Base-by-base conservation (phyloP, 2,888 invertebrate genomes). In the Netelia inedita region DNA sequence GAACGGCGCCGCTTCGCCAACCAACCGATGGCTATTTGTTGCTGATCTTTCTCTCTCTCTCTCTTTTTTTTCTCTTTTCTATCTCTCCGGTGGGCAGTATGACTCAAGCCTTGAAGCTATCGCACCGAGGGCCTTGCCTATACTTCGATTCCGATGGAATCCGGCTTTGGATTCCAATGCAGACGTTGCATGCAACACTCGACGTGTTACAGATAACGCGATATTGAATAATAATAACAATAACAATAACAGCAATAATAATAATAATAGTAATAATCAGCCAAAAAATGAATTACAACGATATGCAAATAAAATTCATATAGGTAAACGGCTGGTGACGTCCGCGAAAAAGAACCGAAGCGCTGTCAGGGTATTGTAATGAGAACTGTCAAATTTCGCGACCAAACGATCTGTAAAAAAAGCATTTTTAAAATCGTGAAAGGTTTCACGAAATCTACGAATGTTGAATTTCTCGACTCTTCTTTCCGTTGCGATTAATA, bases 1-100 rank as follows among this genome's bases (percentile, higher is more conserved):
- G 82, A 82, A 85, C 79, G 79, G 53, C 82, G 79, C 79, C 71
- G 74, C 79, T 72, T 75, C 82, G 85, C 75, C 82, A 79, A 79
- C 82, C 82, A 79, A 79, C 79, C 65, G 65, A 82, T 75, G 82
- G 79, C 78, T 74, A 74, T 68, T 23, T n/a, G 57, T 68, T 59
- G 43, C 55, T 55, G 50, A n/a, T 6, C 65, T 43, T 14, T 14
- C 14, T 57, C 21, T 57, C 55, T 55, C 55, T 55, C 16, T 55
- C 19, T 19, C 19, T 55, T 55, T 6, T 50, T n/a, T 50, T 10
- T 50, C 14, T 50, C 50, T 10, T 53, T 11, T 66, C 35, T 28
- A 63, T 53, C 65, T 80, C 71, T 81, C 76, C 68, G 59, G 53
- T 74, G 50, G 35, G 43, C 14, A 63, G 57, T 78, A 79, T 82